Base-by-base conservation (phyloP, 1,140 invertebrate genomes). In the Hyles euphorbiae region DNA sequence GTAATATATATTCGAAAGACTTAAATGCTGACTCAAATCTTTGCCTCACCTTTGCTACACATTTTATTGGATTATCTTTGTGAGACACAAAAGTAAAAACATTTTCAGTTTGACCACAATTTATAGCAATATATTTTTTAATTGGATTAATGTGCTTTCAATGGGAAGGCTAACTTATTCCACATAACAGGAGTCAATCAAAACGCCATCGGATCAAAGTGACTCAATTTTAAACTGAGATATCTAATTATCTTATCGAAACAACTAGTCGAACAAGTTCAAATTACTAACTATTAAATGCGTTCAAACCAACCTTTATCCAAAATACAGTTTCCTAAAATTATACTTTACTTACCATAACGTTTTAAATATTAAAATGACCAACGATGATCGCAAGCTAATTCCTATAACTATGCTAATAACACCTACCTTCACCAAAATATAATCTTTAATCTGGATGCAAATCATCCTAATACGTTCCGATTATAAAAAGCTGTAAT, bases 381-480 rank as follows among this genome's bases (percentile, higher is more conserved):
- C 73, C 77, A 76, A 68, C 64, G 73, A 80, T 81, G 78, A 87
- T 77, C 69, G 74, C 75, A 67, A 73, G 67, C 67, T 84, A 83
- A 87, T 85, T 80, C 82, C 65, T 83, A 85, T 87, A 83, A 85
- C 82, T 85, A 84, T 79, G 76, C 76, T 87, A 87, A 87, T 87
- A 80, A 78, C 80, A 74, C 76, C 80, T 79, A 79, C 73, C 78
- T 79, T 68, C 67, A 76, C 72, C 72, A 81, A 84, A 87, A 83
- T 85, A 87, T 85, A 85, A 87, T 87, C 76, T 84, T 87, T 87
- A 85, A 87, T 87, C 79, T 85, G 76, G 73, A 87, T 85, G 84
- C 82, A 84, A 85, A 87, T 87, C 83, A 83, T 81, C 72, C 81
- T 87, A 87, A 87, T 87, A 79, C 78, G 84, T 81, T 84, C 73